Evolutionary conservation across 2,797 vertebrate species (phyloP), one percentile per base, ranked within the genome.

Genomic region (Rhynchonycteris naso): DNA sequence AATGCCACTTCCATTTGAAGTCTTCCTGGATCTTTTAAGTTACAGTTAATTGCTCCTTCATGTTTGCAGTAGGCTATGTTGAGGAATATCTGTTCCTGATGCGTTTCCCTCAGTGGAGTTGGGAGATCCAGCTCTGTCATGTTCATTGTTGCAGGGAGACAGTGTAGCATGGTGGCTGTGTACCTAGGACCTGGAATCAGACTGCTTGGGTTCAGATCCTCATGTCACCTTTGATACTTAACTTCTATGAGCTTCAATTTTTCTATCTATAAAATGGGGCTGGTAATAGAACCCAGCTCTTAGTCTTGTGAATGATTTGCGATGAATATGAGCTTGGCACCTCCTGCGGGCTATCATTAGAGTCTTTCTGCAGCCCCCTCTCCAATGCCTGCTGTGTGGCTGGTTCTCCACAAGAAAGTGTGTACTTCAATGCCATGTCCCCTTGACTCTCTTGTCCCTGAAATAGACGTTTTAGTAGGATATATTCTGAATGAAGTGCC

Each of bases 121-220:
- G 52, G 35, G 6, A 71, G 65, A 58, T 52, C 61, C 69, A 58
- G n/a, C 7, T 74, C 16, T 2, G 35, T 43, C 71, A 18, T 56
- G 65, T 30, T 54, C 43, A 1, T 24, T 71, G 12, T 54, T 56
- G 19, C 5, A n/a, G 54, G 71, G n/a, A 74, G 59, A 56, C 74
- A n/a, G 14, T 18, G 52, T 14, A 14, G 21, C 35, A 3, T 26
- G 35, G 0, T 0, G 14, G 74, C 33, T n/a, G 9, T 1, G 0
- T 8, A 11, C 47, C 38, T 65, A 50, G 26, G 81, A 30, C 43
- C 33, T 69, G 63, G 66, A 43, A 33, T 9, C 65, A 61, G n/a
- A 50, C 16, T 47, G 15, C 4, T 33, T 69, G 18, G 21, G 38
- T 81, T 83, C 26, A 82, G 50, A 43, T n/a, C 24, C 54, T 61